Conservation (phyloP, 2,113 vertebrate genomes). For the Choloepus hoffmanni region DNA sequence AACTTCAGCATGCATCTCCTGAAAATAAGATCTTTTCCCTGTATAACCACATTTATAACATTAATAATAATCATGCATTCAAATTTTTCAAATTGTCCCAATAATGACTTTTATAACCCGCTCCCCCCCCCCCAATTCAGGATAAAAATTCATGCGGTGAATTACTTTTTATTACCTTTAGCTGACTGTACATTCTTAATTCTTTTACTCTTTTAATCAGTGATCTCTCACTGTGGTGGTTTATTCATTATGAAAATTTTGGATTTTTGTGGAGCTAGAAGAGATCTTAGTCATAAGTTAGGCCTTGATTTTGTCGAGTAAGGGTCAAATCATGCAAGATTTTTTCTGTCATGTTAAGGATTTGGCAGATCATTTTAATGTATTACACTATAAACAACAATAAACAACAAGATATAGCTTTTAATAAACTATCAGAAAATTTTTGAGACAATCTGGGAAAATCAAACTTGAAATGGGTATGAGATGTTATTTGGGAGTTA, state of each 20-base stretch:
- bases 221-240: neutral
- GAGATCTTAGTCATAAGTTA: constrained; percentile 11
- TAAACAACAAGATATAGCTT: constrained; percentile 27
- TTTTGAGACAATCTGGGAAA: constrained; percentile 50
- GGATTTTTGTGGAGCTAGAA: neutral
- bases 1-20: too few relatives aligned
- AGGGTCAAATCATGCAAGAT: constrained; percentile 10
- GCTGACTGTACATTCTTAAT: neutral
- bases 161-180: constrained; percentile 50
- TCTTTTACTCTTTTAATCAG: neutral
- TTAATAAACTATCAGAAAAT: constrained; percentile 10
- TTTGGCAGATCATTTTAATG: constrained; percentile 51
- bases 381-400: neutral
- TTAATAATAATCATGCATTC: neutral
- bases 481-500: constrained; percentile 46
- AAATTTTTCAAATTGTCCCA: neutral
- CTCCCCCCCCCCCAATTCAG: neutral
- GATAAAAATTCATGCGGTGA: neutral
- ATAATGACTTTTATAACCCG: too few relatives aligned
- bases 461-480: constrained; percentile 25
- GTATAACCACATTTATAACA: neutral
- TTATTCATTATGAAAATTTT: constrained; percentile 37
- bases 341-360: neutral
- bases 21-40: constrained; percentile 9
- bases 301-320: constrained; percentile 5